Evolutionary conservation across 1,140 invertebrate species (phyloP).

Genomic region (Bombus waltoni): DNA sequence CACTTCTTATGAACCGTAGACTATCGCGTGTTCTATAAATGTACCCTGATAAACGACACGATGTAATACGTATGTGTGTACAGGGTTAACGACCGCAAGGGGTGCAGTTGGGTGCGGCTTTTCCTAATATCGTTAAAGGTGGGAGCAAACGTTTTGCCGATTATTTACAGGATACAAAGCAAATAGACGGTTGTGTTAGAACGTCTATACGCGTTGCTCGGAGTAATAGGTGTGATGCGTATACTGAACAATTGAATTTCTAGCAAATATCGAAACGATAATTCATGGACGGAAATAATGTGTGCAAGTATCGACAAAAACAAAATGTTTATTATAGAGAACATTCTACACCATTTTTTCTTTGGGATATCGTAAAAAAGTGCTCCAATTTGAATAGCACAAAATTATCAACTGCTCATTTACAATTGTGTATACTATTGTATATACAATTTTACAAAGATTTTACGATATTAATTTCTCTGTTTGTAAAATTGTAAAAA

Average conservation of each 20-base stretch:
- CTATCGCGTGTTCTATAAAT: slow-evolving; percentile 58
- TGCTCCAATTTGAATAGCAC: slow-evolving; percentile 68
- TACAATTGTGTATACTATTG: slow-evolving; percentile 75
- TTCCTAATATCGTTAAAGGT: slow-evolving; percentile 53
- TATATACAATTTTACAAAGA: slow-evolving; percentile 72
- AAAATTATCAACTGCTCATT: slow-evolving; percentile 66
- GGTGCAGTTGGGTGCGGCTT: slow-evolving; percentile 60
- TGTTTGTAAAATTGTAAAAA: slow-evolving; percentile 3
- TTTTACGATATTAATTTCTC: slow-evolving; percentile 58
- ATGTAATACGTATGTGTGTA: slow-evolving; percentile 21
- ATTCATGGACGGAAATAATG: not conserved
- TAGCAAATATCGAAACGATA: not conserved
- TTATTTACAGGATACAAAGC: slow-evolving; percentile 21
- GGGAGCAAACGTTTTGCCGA: slow-evolving; percentile 4
- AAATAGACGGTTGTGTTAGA: not conserved
- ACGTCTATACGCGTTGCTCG: not conserved
- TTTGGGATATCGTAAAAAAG: slow-evolving; percentile 76
- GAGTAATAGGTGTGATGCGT: not conserved
- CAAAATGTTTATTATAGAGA: slow-evolving; percentile 72
- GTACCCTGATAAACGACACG: slow-evolving; percentile 42
- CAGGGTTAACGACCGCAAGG: slow-evolving; percentile 59
- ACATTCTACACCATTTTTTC: slow-evolving; percentile 75
- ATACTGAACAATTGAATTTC: not conserved
- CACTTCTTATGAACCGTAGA: not conserved
- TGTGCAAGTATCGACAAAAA: slow-evolving; percentile 49